phyloP scores from a whole-genome alignment of 2,113 vertebrate genomes.

The Irena cyanogastra region DNA sequence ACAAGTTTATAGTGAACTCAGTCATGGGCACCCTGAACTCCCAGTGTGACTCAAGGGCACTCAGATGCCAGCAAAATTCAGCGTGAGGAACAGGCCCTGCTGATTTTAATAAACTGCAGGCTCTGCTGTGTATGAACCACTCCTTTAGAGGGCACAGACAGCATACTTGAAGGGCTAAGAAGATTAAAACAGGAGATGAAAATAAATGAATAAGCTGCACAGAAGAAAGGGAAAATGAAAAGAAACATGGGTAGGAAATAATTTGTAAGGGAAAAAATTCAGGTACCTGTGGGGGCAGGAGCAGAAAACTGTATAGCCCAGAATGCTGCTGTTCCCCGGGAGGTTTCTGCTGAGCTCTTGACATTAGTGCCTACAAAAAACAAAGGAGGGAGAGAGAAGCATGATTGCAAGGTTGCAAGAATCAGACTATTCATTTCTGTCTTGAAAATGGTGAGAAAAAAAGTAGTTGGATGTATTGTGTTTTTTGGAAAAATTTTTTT shows the following conservation, averaged over 20 bases:
- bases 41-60: not conserved
- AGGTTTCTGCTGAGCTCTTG: not conserved
- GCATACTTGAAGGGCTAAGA: slow-evolving; percentile 14
- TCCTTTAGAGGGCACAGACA: not conserved
- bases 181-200: not conserved
- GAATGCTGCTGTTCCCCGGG: not conserved
- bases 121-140: not conserved
- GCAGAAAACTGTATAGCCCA: not conserved
- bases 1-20: not conserved
- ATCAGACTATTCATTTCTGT: slow-evolving; percentile 14
- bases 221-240: slow-evolving; percentile 4
- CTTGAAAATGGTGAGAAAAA: slow-evolving; percentile 21
- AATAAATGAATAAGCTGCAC: slow-evolving; percentile 35
- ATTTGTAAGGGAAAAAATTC: not conserved
- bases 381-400: not conserved
- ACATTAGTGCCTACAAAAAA: not conserved
- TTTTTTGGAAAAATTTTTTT: not conserved
- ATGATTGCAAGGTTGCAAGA: not conserved
- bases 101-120: not conserved
- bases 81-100: not conserved
- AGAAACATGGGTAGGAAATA: not conserved
- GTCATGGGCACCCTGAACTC: not conserved
- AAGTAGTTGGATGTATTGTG: slow-evolving; percentile 28
- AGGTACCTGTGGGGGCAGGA: not conserved
- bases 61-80: not conserved